Conservation (phyloP, 2,888 invertebrate genomes). For the Digitonthophagus gazella region DNA sequence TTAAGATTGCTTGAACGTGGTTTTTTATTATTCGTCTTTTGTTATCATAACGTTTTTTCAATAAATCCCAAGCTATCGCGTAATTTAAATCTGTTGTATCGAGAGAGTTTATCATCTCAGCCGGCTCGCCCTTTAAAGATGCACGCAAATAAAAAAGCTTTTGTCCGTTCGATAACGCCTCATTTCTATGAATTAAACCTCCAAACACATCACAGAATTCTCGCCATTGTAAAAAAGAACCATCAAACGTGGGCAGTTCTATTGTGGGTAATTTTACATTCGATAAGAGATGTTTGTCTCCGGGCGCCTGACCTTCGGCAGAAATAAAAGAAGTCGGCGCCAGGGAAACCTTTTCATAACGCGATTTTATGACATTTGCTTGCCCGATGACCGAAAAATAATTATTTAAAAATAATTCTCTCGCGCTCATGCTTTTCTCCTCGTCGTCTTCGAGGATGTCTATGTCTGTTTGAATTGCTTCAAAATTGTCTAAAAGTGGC, state of each 20-base stretch:
- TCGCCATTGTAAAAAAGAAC: neutral
- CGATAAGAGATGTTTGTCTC: too few relatives aligned
- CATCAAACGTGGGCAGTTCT: neutral
- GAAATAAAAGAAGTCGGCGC: too few relatives aligned
- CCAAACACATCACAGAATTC: neutral
- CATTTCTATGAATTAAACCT: neutral
- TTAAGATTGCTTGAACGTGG: neutral
- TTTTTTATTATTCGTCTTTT: neutral
- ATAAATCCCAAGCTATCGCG: constrained; percentile 9
- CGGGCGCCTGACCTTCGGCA: too few relatives aligned
- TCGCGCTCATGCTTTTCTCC: too few relatives aligned
- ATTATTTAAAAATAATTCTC: too few relatives aligned
- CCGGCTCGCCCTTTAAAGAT: neutral
- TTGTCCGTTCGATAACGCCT: neutral
- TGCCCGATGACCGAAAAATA: too few relatives aligned
- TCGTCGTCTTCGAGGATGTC: too few relatives aligned
- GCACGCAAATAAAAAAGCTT: constrained; percentile 2
- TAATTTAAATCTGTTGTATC: constrained; percentile 5
- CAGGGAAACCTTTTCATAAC: too few relatives aligned
- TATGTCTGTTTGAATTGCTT: too few relatives aligned
- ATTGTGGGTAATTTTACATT: constrained; percentile 7
- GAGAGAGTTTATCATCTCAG: neutral
- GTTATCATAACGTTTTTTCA: neutral
- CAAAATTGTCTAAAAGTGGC: too few relatives aligned
- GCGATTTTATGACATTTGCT: too few relatives aligned